These are phyloP conservation scores for Lamprotornis superbus DNA, from an alignment of 2,113 vertebrate species.

Conservation along the genomic window DNA sequence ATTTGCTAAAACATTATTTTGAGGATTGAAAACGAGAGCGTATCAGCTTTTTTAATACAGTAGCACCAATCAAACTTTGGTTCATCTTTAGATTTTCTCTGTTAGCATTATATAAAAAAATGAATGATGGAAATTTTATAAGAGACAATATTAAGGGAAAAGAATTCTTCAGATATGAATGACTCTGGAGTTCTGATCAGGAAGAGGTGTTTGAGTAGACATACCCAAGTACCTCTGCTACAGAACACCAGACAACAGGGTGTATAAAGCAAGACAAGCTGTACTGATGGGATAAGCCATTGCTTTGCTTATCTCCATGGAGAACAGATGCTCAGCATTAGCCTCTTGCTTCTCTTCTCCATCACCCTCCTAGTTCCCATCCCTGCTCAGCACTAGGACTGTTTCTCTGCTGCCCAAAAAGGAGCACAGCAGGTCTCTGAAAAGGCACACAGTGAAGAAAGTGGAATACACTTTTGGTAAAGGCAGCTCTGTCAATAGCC, in stretches of 20 bases:
- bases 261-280: not conserved
- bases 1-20: slow-evolving; percentile 5
- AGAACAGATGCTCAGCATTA: slow-evolving; percentile 20
- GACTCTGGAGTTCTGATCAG: not conserved
- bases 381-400: not conserved
- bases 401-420: not conserved
- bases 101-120: slow-evolving; percentile 10
- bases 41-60: slow-evolving; percentile 2
- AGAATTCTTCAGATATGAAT: not conserved
- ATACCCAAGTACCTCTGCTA: not conserved
- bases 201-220: not conserved
- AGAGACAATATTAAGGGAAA: not conserved
- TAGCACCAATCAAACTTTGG: slow-evolving; percentile 1
- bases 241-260: not conserved
- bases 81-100: slow-evolving; percentile 17
- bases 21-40: slow-evolving; percentile 23
- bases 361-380: not conserved
- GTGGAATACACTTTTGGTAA: not conserved
- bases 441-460: slow-evolving; percentile 64
- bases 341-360: slow-evolving; percentile 27
- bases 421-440: slow-evolving; percentile 24
- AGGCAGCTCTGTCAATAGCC: not conserved
- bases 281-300: not conserved
- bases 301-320: not conserved
- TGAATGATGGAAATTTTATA: not conserved